Evolutionary conservation across 1,140 invertebrate species (phyloP).

Genomic region (Bicyclus anynana): DNA sequence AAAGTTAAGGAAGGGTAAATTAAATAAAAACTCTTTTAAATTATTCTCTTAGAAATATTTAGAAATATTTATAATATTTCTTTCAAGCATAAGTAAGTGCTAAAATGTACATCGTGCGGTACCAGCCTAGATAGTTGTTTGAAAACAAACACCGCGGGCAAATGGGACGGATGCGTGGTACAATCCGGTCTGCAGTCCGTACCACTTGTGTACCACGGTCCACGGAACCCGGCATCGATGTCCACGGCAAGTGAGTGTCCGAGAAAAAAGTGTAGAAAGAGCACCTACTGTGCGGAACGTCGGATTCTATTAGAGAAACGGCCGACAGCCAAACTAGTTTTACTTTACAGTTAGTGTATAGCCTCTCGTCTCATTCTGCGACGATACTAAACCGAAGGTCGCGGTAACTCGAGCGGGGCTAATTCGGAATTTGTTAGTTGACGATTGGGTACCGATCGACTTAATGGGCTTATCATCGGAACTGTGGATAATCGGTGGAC

Average conservation of each 20-base stretch:
- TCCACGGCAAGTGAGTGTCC: constrained; percentile 33
- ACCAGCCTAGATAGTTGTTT: constrained; percentile 14
- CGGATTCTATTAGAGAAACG: constrained; percentile 63
- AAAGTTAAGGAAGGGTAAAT: no score
- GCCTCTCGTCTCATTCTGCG: constrained; percentile 45
- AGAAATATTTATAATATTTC: no score
- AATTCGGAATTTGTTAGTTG: constrained; percentile 57
- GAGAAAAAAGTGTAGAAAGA: constrained; percentile 63
- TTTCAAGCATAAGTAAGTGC: no score
- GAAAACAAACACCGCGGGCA: constrained; percentile 32
- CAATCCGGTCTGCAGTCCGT: constrained; percentile 36
- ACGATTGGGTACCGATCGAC: constrained; percentile 12
- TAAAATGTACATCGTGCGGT: no score
- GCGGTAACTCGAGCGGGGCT: constrained; percentile 57
- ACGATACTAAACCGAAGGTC: constrained; percentile 64
- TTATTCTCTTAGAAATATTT: no score
- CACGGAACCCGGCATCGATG: constrained; percentile 20
- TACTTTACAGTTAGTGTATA: constrained; percentile 54
- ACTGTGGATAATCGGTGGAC: not conserved
- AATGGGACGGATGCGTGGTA: constrained; percentile 31
- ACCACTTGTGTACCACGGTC: not conserved
- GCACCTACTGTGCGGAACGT: constrained; percentile 50
- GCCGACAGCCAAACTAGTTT: constrained; percentile 65
- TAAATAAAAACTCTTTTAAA: no score
- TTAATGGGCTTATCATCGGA: not conserved